phyloP scores from a whole-genome alignment of 1,140 invertebrate species.

The Drosophila nikananu region DNA sequence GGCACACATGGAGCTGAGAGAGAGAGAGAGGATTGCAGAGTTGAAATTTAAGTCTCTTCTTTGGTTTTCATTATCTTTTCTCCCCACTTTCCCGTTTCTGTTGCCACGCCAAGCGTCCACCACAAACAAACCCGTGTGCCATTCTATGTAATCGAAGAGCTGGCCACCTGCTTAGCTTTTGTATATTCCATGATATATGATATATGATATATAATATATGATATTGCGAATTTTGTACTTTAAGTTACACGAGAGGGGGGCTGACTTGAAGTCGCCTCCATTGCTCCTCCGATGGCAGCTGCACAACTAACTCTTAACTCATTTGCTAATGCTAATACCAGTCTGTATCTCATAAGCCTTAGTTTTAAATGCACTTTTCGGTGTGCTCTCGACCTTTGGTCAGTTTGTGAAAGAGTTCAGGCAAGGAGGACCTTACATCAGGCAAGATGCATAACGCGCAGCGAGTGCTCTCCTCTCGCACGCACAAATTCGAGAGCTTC shows the following conservation, averaged over 20 bases:
- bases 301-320: constrained; percentile 54
- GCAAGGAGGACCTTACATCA: background rate
- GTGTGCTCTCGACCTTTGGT: background rate
- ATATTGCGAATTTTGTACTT: constrained; percentile 31
- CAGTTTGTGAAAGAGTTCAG: background rate
- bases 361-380: background rate
- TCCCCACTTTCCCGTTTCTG: background rate
- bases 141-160: constrained; percentile 28
- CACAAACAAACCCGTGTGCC: constrained; percentile 8
- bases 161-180: constrained; percentile 31
- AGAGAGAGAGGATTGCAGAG: background rate
- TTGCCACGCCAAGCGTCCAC: constrained; percentile 38
- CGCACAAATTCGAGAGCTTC: background rate
- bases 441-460: background rate
- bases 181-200: constrained; percentile 27
- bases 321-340: constrained; percentile 22
- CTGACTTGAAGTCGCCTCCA: constrained; percentile 51
- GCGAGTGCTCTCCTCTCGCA: too few species aligned
- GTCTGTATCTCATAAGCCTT: constrained; percentile 2
- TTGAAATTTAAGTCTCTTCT: constrained; percentile 8
- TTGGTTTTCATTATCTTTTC: background rate
- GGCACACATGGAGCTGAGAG: constrained; percentile 24
- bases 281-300: constrained; percentile 44
- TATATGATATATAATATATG: constrained; percentile 8
- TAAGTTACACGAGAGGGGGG: constrained; percentile 32